Base-by-base conservation (phyloP, 2,113 vertebrate species). In the Pontoporia blainvillei region DNA sequence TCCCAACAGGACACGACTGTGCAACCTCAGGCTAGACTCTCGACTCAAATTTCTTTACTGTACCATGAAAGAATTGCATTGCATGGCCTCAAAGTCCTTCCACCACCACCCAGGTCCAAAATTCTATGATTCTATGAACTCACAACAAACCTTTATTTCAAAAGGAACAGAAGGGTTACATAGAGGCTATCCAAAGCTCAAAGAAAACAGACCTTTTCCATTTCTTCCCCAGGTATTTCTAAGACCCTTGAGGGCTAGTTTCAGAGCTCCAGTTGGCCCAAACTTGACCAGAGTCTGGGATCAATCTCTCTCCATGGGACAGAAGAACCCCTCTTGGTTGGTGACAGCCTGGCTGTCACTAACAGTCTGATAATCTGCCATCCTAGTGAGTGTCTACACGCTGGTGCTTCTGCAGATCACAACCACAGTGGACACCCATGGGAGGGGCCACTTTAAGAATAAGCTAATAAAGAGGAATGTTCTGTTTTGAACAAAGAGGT, bases 231-330 rank as follows among this genome's bases (percentile, higher is more conserved):
- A 49, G 18, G 12, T 20, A 64, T 44, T 91, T 39, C 62, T 61
- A 36, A 86, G 34, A 78, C 62, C 78, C 34, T 36, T 14, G 20
- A 23, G 62, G 73, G 8, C 41, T 81, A 11, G 31, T n/a, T 61
- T 81, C 31, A 23, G 92, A 98, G 96, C 86, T 97, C 85, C 94
- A 97, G 94, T 95, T 98, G 94, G 81, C 96, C 96, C 52, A 86
- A 75, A 96, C 94, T 93, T 98, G 96, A 96, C 94, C 91, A 91
- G 46, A 90, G 86, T 96, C 57, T 92, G 87, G 73, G 64, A 85
- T 98, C 98, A 98, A 95, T 97, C 97, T 97, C 92, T 97, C 96
- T 91, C 92, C 67, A 1, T 95, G 62, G 79, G 94, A 94, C 93
- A 94, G 96, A 97, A 98, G 95, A 97, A 81, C 85, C 39, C 88